phyloP scores from a whole-genome alignment of 2,113 vertebrate species.

The Todiramphus chloris region DNA sequence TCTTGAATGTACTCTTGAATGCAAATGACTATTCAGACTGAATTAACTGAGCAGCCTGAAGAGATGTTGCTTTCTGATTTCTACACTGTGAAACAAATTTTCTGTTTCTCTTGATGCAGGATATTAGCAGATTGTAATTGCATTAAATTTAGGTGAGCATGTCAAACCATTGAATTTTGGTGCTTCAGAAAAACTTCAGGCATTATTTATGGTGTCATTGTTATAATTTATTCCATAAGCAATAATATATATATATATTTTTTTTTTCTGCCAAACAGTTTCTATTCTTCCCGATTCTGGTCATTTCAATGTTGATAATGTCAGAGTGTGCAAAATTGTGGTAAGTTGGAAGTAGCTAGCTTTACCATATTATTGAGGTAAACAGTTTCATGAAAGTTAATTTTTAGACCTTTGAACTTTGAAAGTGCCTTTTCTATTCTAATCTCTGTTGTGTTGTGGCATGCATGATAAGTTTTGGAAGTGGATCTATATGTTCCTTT shows the following conservation, averaged over 20 bases:
- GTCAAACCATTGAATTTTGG: neutral
- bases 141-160: neutral
- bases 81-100: neutral
- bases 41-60: neutral
- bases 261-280: conserved; percentile 68
- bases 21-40: neutral
- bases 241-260: neutral
- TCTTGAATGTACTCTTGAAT: neutral
- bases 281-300: conserved; percentile 92
- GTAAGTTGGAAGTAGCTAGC: conserved; percentile 74
- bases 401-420: neutral
- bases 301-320: conserved; percentile 94
- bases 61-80: neutral
- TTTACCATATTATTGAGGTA: neutral
- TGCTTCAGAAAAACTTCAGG: neutral
- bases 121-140: neutral
- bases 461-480: neutral
- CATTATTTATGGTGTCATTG: neutral
- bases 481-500: neutral
- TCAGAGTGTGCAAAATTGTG: conserved; percentile 98
- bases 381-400: neutral
- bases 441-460: neutral
- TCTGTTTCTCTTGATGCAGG: neutral
- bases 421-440: neutral
- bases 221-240: neutral